Conservation (phyloP, 2,888 invertebrate species). For the Fragum sueziense region DNA sequence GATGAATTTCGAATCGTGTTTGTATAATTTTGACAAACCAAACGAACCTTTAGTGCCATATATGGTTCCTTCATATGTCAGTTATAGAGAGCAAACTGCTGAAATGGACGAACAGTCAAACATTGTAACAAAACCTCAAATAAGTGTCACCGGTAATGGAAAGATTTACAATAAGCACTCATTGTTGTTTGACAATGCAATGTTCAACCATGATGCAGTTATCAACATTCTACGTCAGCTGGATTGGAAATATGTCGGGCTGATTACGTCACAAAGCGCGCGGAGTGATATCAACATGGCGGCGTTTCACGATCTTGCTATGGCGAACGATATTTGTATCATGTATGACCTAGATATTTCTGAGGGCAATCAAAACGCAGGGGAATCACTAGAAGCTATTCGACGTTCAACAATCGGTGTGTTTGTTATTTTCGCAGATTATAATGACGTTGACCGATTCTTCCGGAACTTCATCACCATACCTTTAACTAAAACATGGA, state of each 20-base stretch:
- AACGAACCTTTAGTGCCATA: conserved; percentile 36
- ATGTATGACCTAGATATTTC: background rate
- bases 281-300: conserved; percentile 11
- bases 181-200: conserved; percentile 26
- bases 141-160: conserved; percentile 34
- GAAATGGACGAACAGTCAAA: conserved; percentile 1
- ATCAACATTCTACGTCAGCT: conserved; percentile 54
- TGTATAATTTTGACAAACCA: conserved; percentile 34
- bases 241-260: conserved; percentile 64
- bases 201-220: conserved; percentile 54
- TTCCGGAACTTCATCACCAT: conserved; percentile 51
- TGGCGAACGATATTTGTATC: background rate
- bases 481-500: conserved; percentile 54
- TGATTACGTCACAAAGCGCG: conserved; percentile 59
- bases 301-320: background rate
- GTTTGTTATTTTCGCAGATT: conserved; percentile 51
- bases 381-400: background rate
- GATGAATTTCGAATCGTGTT: conserved; percentile 71
- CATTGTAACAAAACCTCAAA: conserved; percentile 39
- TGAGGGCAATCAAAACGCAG: background rate
- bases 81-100: background rate
- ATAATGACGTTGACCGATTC: conserved; percentile 48
- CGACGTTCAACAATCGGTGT: conserved; percentile 15
- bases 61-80: conserved; percentile 61
- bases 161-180: conserved; percentile 26